phyloP scores from a whole-genome alignment of 2,888 invertebrate species.

The Labia minor region DNA sequence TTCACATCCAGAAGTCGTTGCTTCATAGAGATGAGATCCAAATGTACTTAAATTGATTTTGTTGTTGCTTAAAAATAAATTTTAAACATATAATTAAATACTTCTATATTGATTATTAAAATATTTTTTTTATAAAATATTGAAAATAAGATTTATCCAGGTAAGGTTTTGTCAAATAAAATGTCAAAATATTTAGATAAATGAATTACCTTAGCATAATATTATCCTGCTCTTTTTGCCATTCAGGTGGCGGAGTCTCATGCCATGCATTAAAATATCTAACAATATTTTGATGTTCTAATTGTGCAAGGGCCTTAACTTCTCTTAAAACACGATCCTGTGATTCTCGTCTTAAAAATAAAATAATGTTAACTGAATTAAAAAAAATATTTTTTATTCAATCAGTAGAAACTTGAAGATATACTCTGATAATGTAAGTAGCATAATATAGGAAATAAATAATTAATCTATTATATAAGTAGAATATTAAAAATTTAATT shows the following conservation, averaged over 20 bases:
- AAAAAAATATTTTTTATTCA: conserved; percentile 16
- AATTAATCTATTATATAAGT: too few species aligned
- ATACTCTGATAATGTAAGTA: conserved; percentile 3
- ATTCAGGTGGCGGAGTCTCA: conserved; percentile 78
- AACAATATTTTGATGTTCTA: conserved; percentile 92
- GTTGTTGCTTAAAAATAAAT: not conserved
- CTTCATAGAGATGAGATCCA: not conserved
- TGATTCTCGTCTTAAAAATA: conserved; percentile 53
- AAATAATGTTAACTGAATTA: conserved; percentile 15
- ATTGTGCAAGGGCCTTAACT: conserved; percentile 84
- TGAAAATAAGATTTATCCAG: too few species aligned
- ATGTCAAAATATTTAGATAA: too few species aligned
- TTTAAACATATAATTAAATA: too few species aligned
- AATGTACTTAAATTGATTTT: not conserved
- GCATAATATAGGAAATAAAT: too few species aligned
- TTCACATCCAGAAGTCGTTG: not conserved
- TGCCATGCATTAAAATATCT: conserved; percentile 94
- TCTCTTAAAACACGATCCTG: conserved; percentile 85
- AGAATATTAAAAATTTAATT: too few species aligned
- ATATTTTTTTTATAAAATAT: too few species aligned
- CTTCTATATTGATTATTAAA: too few species aligned
- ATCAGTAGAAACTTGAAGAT: not conserved
- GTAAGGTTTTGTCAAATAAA: too few species aligned
- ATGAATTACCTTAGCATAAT: conserved; percentile 44
- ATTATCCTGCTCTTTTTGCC: conserved; percentile 72